Base-by-base conservation (phyloP, 2,797 vertebrate species). In the Trematomus bernacchii region DNA sequence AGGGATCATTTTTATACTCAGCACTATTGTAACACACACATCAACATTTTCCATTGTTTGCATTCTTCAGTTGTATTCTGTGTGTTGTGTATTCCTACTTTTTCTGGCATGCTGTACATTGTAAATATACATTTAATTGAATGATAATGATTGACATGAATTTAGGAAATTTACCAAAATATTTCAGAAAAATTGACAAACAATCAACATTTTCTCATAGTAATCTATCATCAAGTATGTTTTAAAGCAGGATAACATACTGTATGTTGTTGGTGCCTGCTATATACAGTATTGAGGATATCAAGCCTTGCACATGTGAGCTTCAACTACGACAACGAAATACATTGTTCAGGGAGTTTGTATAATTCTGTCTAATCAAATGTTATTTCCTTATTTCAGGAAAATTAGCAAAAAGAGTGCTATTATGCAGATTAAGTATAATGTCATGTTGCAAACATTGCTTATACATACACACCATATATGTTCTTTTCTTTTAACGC, bases 371-470 rank as follows among this genome's bases (percentile, higher is more conserved):
- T 52, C 33, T 71, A 50, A 69, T 82, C 42, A 53, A 87, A 47
- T 66, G 40, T 63, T 37, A 48, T 71, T 43, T 59, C 71, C 37
- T 62, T 27, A 42, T 71, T 67, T 68, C 47, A 64, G 33, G 57
- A 67, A 73, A 54, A 82, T 53, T 66, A 37, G 44, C 55, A 75
- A 77, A 83, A 54, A 79, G 58, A 65, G 65, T 67, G 60, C 68
- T 82, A 77, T 79, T 79, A 72, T 78, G 57, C 58, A 73, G 69
- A 87, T 84, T 62, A 74, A 23, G 63, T 76, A 48, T 71, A 78
- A 75, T 85, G 33, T 73, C 51, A 77, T 55, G 47, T 51, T 82
- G 54, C 80, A 86, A 37, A 69, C 66, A 73, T 51, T 79, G 59
- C 69, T 55, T 84, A 79, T 75, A 71, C 63, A 59, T 81, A 70